These are phyloP conservation scores for Drosophila pseudoobscura DNA, from an alignment of 1,140 invertebrate species.

Conservation along the genomic window DNA sequence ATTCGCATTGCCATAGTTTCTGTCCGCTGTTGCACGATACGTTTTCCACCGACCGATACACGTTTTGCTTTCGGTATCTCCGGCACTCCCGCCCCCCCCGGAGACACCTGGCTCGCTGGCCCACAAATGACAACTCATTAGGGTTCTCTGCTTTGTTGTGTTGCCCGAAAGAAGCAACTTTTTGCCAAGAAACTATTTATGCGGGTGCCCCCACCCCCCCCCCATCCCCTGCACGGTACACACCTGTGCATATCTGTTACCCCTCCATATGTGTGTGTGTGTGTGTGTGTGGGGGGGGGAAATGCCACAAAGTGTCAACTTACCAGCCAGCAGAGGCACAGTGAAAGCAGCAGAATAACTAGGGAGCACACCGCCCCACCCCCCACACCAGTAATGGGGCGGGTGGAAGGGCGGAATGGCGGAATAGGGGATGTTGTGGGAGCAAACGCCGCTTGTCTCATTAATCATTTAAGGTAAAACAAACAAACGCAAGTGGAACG, in stretches of 20 bases:
- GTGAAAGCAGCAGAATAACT: background rate
- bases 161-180: conserved; percentile 36
- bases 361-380: background rate
- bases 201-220: conserved; percentile 34
- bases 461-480: conserved; percentile 71
- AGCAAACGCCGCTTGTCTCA: conserved; percentile 49
- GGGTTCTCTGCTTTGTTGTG: conserved; percentile 22
- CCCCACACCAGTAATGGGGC: background rate
- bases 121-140: conserved; percentile 65
- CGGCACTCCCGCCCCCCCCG: background rate
- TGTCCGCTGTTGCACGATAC: background rate
- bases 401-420: background rate
- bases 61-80: too few relatives aligned
- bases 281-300: conserved; percentile 10
- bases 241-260: background rate
- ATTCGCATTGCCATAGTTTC: too few relatives aligned
- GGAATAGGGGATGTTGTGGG: conserved; percentile 13
- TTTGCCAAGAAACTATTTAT: conserved; percentile 54
- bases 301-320: conserved; percentile 63
- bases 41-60: too few relatives aligned
- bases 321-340: conserved; percentile 18
- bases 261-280: conserved; percentile 11
- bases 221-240: background rate
- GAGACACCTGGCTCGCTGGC: conserved; percentile 9
- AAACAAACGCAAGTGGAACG: conserved; percentile 61